Evolutionary conservation across 1,140 invertebrate species (phyloP).

Genomic region (Druon quercuslanigerum): DNA sequence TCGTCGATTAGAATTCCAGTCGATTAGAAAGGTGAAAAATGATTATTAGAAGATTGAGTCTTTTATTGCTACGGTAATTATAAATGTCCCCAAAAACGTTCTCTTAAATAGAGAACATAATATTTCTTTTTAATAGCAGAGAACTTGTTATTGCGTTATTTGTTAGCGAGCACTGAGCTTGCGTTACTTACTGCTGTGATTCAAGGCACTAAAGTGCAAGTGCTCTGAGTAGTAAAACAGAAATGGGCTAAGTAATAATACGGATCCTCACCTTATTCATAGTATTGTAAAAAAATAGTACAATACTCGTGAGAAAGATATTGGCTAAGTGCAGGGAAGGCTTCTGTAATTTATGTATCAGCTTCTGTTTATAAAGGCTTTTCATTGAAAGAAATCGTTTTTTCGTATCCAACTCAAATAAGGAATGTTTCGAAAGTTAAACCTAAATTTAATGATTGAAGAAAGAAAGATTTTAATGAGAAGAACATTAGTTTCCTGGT

Average conservation of each 20-base stretch:
- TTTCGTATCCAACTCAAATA: neutral
- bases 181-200: slow-evolving; percentile 14
- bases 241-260: slow-evolving; percentile 28
- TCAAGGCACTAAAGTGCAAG: slow-evolving; percentile 8
- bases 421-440: too few relatives aligned
- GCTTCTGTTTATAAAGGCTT: neutral
- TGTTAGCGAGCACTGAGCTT: slow-evolving; percentile 16
- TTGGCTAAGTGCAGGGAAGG: slow-evolving; percentile 6
- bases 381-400: neutral
- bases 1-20: neutral
- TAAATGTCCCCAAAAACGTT: too few relatives aligned
- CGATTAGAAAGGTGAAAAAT: neutral
- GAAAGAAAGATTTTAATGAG: slow-evolving; percentile 4
- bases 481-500: slow-evolving; percentile 12
- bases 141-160: neutral
- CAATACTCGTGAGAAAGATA: slow-evolving; percentile 29
- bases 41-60: neutral
- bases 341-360: slow-evolving; percentile 18
- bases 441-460: neutral
- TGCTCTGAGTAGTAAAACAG: slow-evolving; percentile 16
- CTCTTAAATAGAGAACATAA: too few relatives aligned
- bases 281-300: slow-evolving; percentile 10
- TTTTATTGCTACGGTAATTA: too few relatives aligned
- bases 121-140: too few relatives aligned
- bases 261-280: slow-evolving; percentile 4